Evolutionary conservation across 2,113 vertebrate species (phyloP), one percentile per base, ranked within the genome.

Genomic region (Oreotragus oreotragus): DNA sequence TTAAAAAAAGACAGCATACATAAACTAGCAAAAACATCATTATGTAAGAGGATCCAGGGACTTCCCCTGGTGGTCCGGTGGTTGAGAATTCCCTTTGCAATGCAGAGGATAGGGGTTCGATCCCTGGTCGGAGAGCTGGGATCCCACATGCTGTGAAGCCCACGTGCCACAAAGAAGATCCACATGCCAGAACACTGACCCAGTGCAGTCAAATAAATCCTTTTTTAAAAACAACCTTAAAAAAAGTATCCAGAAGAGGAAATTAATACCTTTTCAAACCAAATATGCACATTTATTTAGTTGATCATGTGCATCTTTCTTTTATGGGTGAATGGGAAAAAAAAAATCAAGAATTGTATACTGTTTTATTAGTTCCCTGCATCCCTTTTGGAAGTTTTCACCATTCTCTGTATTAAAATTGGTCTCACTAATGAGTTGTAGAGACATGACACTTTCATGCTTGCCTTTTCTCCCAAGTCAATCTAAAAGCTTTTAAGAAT

Each of bases 391-490:
- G 49, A 89, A 39, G 6, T 33, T 45, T 76, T 80, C 77, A 27
- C 66, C 62, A 5, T 23, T 21, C 16, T 62, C 45, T 62, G 2
- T 55, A 15, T 88, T 92, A 87, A 23, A 88, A 0, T 88, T 53
- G 83, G 49, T 79, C 36, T 89, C 77, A 80, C 33, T 88, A 57
- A 49, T 49, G 30, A 83, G 58, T 89, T 28, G n/a, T 11, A 49
- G 23, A 39, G 66, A 93, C 95, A 62, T 8, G 16, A 77, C 1
- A 73, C 70, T 16, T 64, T 94, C 17, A 13, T 51, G 33, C 55
- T 94, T 97, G 79, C 80, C 58, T 84, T 95, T 94, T 91, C 66
- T 92, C 84, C 39, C 55, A 85, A 57, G 7, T 55, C 77, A 93
- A n/a, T 55, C 28, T 25, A 57, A 81, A 95, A 92, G 49, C 33